These are phyloP conservation scores for Acyrthosiphon pisum DNA, from an alignment of 1,140 invertebrate genomes.

Conservation along the genomic window DNA sequence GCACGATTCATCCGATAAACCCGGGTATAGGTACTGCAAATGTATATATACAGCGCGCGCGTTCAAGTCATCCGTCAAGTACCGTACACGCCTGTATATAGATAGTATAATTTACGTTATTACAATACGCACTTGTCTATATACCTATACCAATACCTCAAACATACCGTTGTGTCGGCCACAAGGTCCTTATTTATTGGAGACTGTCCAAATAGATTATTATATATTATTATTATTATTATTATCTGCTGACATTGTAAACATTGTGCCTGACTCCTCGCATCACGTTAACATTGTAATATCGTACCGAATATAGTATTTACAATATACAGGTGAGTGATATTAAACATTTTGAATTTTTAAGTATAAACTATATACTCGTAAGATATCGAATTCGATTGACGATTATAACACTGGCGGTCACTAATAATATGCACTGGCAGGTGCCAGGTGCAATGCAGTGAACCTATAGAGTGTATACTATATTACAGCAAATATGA, in stretches of 20 bases:
- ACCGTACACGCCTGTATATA: conserved; percentile 11
- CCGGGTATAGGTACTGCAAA: not conserved
- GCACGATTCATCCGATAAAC: not conserved
- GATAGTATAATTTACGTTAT: not conserved
- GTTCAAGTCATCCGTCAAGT: conserved; percentile 28
- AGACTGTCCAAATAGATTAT: not conserved
- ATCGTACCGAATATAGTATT: no score
- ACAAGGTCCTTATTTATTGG: not conserved
- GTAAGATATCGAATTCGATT: no score
- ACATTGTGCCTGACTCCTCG: not conserved
- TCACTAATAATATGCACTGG: not conserved
- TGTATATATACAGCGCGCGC: not conserved
- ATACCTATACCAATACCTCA: not conserved
- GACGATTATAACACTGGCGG: no score
- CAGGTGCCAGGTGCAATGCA: not conserved
- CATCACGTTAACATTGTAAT: not conserved
- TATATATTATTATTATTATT: conserved; percentile 24
- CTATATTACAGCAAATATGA: not conserved
- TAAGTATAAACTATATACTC: no score
- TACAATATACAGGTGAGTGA: no score
- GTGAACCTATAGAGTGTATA: no score
- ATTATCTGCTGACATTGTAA: not conserved
- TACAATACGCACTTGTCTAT: not conserved
- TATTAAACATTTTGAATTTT: no score
- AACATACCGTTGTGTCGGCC: not conserved